A percentile compares a stretch with the other conserved stretches of the same genome.
Conservation (phyloP, 1,140 invertebrate genomes). For the Caenorhabditis tropicalis region DNA sequence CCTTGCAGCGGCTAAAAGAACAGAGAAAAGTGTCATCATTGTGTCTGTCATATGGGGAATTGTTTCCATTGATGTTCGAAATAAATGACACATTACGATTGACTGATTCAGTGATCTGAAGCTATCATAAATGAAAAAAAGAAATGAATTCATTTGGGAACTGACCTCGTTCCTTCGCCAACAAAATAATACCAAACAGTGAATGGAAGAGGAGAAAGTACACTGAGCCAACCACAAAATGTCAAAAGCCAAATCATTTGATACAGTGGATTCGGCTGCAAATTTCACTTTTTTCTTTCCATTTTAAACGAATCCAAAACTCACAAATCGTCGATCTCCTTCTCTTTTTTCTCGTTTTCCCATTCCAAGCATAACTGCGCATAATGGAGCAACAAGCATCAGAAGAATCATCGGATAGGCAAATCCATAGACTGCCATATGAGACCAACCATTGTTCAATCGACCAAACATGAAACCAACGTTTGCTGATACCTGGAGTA, state of each 20-base stretch:
- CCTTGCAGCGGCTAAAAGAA: slow-evolving; percentile 69
- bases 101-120: slow-evolving; percentile 67
- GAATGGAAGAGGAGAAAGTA: slow-evolving; percentile 68
- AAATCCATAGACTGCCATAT: slow-evolving; percentile 67
- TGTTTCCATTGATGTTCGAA: slow-evolving; percentile 68
- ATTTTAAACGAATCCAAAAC: slow-evolving; percentile 4
- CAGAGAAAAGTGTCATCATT: slow-evolving; percentile 69
- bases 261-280: slow-evolving; percentile 70
- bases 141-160: not conserved
- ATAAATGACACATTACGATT: slow-evolving; percentile 68
- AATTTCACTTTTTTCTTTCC: not conserved
- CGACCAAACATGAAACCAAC: slow-evolving; percentile 70
- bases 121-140: not conserved
- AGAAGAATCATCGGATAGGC: slow-evolving; percentile 70
- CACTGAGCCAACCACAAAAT: slow-evolving; percentile 68
- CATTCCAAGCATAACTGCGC: slow-evolving; percentile 70
- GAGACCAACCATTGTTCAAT: slow-evolving; percentile 57
- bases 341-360: slow-evolving; percentile 70
- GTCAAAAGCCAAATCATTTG: slow-evolving; percentile 71
- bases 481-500: slow-evolving; percentile 65
- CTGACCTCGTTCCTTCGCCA: slow-evolving; percentile 61
- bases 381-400: slow-evolving; percentile 65
- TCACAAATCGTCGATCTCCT: slow-evolving; percentile 68
- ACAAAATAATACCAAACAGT: slow-evolving; percentile 69
- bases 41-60: slow-evolving; percentile 68